Evolutionary conservation across 2,113 vertebrate species (phyloP), one percentile per base, ranked within the genome.

Genomic region (Thamnophis sirtalis): DNA sequence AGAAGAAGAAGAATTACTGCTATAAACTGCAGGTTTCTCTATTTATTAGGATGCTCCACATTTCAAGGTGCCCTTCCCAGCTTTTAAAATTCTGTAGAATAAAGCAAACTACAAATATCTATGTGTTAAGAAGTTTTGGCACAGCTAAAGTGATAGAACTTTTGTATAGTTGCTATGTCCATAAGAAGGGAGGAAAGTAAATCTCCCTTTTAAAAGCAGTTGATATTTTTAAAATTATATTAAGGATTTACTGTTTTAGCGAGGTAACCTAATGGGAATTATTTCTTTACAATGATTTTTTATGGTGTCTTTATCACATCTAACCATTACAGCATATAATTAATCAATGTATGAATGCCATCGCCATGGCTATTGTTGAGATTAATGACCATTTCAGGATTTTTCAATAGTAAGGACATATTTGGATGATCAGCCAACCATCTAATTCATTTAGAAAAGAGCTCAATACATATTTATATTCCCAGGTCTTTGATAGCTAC

Each of bases 281-380:
- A 91, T 80, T 58, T 49, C 85, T 93, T 88, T 89, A 90, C 68
- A 80, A 80, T 38, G n/a, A 80, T 38, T 88, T 90, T 90, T 91
- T 58, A 86, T 86, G 54, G 24, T 85, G 6, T 87, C 91, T 88
- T 92, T 68, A 90, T 4, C 63, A 93, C 87, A 68, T 50, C 43
- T 55, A 55, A 38, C 33, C 19, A 33, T 80, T 80, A 80, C 33
- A 80, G 68, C 33, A 38, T 80, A 80, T 80, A 80, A 22, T 58
- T 92, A 86, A 49, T 86, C 43, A 86, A 86, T 49, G 43, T 50
- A 86, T 28, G 48, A 24, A 33, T 80, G 33, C 68, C 68, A 38
- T 80, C 68, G 21, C 33, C 33, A 38, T 2, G 8, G n/a, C 68
- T 80, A 80, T 80, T 38, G 68, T 80, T 80, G 68, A 80, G 6